phyloP scores from a whole-genome alignment of 1,140 invertebrate species.

The Copidosoma floridanum region DNA sequence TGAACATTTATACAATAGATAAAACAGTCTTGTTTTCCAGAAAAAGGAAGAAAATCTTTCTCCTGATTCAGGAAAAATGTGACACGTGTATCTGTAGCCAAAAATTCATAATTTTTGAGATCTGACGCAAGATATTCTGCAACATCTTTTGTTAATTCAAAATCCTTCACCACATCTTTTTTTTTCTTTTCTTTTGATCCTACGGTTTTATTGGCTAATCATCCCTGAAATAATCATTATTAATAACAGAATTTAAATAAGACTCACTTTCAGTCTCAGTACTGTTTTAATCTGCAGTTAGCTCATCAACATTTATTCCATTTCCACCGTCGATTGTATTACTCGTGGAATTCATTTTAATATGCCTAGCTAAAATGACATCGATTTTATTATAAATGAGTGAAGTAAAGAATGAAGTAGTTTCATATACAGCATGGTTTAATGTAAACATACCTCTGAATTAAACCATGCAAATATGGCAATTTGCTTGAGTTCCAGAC shows the following conservation, averaged over 20 bases:
- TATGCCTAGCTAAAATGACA: neutral
- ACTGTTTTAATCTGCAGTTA: slow-evolving; percentile 6
- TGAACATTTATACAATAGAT: slow-evolving; percentile 4
- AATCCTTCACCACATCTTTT: slow-evolving; percentile 40
- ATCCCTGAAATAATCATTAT: neutral
- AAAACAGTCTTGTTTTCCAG: slow-evolving; percentile 7
- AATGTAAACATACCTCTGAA: slow-evolving; percentile 2
- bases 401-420: slow-evolving; percentile 2
- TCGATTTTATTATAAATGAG: slow-evolving; percentile 7
- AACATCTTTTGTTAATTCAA: slow-evolving; percentile 39
- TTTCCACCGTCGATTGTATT: neutral
- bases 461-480: slow-evolving; percentile 5
- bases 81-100: neutral
- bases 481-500: neutral
- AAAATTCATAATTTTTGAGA: slow-evolving; percentile 26
- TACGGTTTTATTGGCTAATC: slow-evolving; percentile 8
- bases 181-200: slow-evolving; percentile 31
- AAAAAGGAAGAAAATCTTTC: slow-evolving; percentile 4
- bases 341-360: slow-evolving; percentile 1
- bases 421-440: slow-evolving; percentile 5
- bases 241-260: slow-evolving; percentile 2
- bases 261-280: neutral
- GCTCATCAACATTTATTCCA: slow-evolving; percentile 2
- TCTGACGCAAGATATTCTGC: too few species aligned
- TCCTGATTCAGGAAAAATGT: slow-evolving; percentile 1